Base-by-base conservation (phyloP, 2,888 invertebrate species). In the Tenthredo livida region DNA sequence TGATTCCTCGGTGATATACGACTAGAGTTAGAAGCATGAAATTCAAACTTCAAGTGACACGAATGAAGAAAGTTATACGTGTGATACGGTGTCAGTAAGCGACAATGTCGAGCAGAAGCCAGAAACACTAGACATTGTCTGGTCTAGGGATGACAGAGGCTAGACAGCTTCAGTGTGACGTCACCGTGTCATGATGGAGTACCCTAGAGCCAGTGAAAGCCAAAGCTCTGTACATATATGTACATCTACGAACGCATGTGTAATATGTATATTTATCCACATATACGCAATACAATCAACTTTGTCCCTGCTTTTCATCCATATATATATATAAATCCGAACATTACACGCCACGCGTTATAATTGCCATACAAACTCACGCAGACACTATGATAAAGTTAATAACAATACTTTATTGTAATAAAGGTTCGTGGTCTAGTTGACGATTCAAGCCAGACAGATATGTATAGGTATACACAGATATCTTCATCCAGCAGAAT, bases 191-290 rank as follows among this genome's bases (percentile, higher is more conserved):
- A 86, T 89, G 90, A 90, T 89, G 87, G 88, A 90, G 91, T 88
- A 88, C 89, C 88, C 90, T 90, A 89, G 89, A 90, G 88, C 84
- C 86, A 85, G 87, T 87, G 86, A 90, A 90, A 90, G 90, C 89
- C 86, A 88, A 12, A 73, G 73, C 25, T 73, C 21, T 43, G 12
- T 47, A 73, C 15, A 4, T 33, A 37, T 33, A 4, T 33, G n/a
- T 33, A 37, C 40, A 40, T 43, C 21, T 37, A 72, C 10, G 21
- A 25, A 73, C 47, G 73, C 15, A 40, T n/a, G n/a, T 43, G 33
- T 33, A 6, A 12, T 17, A 17, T 67, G 6, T 67, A 33, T 33
- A 67, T 67, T 17, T 67, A 67, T 33, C 17, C 67, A 17, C 67
- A 9, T 67, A 29, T 15, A 15, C 25, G 4, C 33, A 67, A 67